Base-by-base conservation (phyloP, 1,140 invertebrate species). In the Brachionus calyciflorus region DNA sequence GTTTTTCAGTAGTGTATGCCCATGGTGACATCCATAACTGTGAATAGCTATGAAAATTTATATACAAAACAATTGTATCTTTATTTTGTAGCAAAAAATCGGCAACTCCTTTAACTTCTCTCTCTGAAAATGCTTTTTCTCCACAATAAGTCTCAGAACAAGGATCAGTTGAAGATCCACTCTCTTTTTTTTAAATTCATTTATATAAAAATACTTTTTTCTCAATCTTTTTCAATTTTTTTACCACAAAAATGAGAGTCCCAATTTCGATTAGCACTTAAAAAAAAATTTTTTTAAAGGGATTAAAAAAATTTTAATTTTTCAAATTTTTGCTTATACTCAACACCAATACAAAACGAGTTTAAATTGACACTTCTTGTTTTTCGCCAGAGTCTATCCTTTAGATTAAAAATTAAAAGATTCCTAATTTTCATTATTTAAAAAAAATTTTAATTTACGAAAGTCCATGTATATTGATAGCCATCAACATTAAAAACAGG, bases 61-160 rank as follows among this genome's bases (percentile, higher is more conserved):
- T 78, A 44, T 83, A 83, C 9, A 78, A 21, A 70, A 19, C 75
- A 77, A 76, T 81, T 78, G 48, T 77, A 73, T 60, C 46, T 14
- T 57, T 51, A 21, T 76, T 30, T 28, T 48, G 63, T 79, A 79
- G 10, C 80, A 77, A 60, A 82, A 83, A 46, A 82, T 80, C 37
- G 69, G 78, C 37, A 91, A 82, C 0, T 89, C 91, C 81, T 86
- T 87, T 3, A 0, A 92, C 92, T 85, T 98, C 95, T 0, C 92
- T 91, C 85, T 98, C 95, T 0, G 93, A 96, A 83, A 96, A 96
- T 0, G 93, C 88, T 5, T 86, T 83, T 0, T 88, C 87, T n/a
- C 96, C 95, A n/a, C 91, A 89, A 83, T 91, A 98, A 1, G 90
- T 93, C 78, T 95, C 92, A 24, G 90, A 89, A 82, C 95, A 98